Base-by-base conservation (phyloP, 2,888 invertebrate genomes). In the Cantharis rufa region DNA sequence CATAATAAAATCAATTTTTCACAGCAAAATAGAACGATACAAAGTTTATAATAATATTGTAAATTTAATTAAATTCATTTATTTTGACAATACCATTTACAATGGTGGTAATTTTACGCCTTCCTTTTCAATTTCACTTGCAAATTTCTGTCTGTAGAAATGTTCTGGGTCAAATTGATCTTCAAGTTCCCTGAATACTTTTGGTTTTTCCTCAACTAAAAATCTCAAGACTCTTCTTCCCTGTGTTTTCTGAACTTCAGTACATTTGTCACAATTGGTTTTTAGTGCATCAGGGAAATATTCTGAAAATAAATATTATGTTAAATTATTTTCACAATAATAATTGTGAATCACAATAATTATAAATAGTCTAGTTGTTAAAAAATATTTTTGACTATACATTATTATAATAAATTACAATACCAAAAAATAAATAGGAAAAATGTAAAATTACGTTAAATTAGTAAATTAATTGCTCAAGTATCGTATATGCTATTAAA, bases 231-330 rank as follows among this genome's bases (percentile, higher is more conserved):
- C 91, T 80, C 90, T 92, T 81, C 92, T 91, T 68, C 92, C 91
- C 63, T 92, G 92, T 5, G 87, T 85, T 83, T 90, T 91, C 85
- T 94, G 94, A 24, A 89, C 89, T 62, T 92, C 91, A 27, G 91
- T 93, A 85, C 94, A 95, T 85, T 93, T 93, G 72, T 84, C 83
- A 85, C 94, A 95, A 70, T 92, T 92, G 3, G 90, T 92, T 79
- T 90, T 88, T 64, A 94, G 86, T 0, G 95, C 94, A 80, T 95
- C 95, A 0, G 94, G 94, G 1, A 95, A 89, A 1, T 90, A 88
- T 16, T 89, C 93, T 93, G 24, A 21, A 74, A 74, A n/a, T 48
- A 48, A 48, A 48, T 7, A 1, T 48, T 48, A n/a, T 48, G 1
- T 5, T 48, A 48, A 18, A 18, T 18, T 18, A 18, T 18, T 18